These are phyloP conservation scores for Drosophila elegans DNA, from an alignment of 1,140 invertebrate genomes.

Conservation along the genomic window DNA sequence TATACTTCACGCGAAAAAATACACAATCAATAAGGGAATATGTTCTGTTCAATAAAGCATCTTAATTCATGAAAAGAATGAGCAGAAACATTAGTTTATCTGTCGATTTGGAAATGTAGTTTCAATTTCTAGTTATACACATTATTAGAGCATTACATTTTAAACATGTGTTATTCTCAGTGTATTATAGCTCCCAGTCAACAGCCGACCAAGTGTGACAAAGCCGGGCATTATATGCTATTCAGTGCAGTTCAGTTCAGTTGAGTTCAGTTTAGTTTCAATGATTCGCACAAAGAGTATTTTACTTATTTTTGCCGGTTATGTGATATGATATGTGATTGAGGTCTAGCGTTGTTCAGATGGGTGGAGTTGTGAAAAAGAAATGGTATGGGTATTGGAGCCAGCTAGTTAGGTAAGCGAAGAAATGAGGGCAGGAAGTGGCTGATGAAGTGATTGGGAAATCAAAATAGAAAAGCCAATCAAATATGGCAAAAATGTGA, in stretches of 20 bases:
- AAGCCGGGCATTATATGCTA: slow-evolving; percentile 66
- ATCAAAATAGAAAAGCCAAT: not conserved
- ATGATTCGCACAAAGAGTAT: slow-evolving; percentile 29
- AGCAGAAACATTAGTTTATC: too few relatives aligned
- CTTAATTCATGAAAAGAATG: too few relatives aligned
- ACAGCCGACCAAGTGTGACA: slow-evolving; percentile 72
- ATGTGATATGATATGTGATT: slow-evolving; percentile 43
- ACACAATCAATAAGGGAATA: not conserved
- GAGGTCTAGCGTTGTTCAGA: slow-evolving; percentile 12
- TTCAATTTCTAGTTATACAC: not conserved
- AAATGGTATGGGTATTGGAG: slow-evolving; percentile 6
- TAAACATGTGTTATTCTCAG: not conserved
- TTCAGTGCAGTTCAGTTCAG: slow-evolving; percentile 59
- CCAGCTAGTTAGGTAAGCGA: slow-evolving; percentile 19
- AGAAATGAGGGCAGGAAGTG: slow-evolving; percentile 21
- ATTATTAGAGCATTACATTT: too few relatives aligned
- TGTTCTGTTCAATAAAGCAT: too few relatives aligned
- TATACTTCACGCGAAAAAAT: not conserved
- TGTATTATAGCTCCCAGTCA: slow-evolving; percentile 4
- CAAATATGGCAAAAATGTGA: slow-evolving; percentile 23
- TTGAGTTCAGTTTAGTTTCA: slow-evolving; percentile 41
- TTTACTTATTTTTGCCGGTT: slow-evolving; percentile 35
- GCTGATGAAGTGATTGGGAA: slow-evolving; percentile 10
- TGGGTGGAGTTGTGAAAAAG: slow-evolving; percentile 16
- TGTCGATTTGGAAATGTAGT: too few relatives aligned